phyloP scores from a whole-genome alignment of 2,888 invertebrate species.

The Apoderus coryli region DNA sequence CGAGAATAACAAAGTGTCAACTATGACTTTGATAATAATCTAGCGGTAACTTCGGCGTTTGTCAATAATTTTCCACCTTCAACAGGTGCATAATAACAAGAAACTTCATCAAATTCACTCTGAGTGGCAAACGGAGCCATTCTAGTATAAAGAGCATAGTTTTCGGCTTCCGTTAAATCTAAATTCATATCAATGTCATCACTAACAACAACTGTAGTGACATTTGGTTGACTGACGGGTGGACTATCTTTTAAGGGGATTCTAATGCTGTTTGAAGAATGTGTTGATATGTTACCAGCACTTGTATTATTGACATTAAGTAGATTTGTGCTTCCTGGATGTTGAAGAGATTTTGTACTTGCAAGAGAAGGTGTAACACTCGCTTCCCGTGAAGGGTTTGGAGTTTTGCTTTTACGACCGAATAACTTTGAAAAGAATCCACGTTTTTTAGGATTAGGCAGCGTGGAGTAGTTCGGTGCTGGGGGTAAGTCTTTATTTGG shows the following conservation, averaged over 20 bases:
- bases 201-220: slow-evolving; percentile 16
- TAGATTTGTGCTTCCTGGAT: too few species aligned
- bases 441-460: slow-evolving; percentile 44
- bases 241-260: slow-evolving; percentile 49
- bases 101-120: slow-evolving; percentile 79
- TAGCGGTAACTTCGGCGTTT: slow-evolving; percentile 22
- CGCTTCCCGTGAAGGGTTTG: slow-evolving; percentile 26
- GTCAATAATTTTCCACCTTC: slow-evolving; percentile 58
- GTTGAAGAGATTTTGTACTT: slow-evolving; percentile 18
- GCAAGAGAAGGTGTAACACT: slow-evolving; percentile 20
- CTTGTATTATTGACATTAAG: slow-evolving; percentile 24
- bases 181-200: slow-evolving; percentile 33
- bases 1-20: slow-evolving; percentile 14
- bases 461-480: slow-evolving; percentile 26
- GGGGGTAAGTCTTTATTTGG: slow-evolving; percentile 32
- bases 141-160: slow-evolving; percentile 75
- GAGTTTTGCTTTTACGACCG: slow-evolving; percentile 37
- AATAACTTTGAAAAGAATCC: slow-evolving; percentile 51
- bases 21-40: slow-evolving; percentile 21
- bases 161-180: slow-evolving; percentile 75
- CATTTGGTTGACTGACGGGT: slow-evolving; percentile 12
- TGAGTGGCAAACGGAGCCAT: slow-evolving; percentile 75
- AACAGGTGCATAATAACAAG: slow-evolving; percentile 73
- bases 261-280: slow-evolving; percentile 37
- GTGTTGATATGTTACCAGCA: slow-evolving; percentile 29